phyloP scores from a whole-genome alignment of 2,888 invertebrate genomes.

The Reticulitermes lucifugus region DNA sequence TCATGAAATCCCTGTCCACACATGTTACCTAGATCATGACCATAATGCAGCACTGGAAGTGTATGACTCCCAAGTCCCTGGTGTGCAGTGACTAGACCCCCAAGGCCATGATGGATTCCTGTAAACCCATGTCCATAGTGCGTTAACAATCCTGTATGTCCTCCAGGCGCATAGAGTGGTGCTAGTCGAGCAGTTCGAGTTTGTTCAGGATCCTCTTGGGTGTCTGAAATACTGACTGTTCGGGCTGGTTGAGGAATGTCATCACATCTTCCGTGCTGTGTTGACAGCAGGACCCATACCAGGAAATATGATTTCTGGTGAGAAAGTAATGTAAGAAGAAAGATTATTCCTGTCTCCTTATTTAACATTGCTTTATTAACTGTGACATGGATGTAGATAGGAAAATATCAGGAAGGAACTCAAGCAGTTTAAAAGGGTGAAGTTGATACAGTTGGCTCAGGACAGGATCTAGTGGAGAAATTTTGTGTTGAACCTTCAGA shows the following conservation, averaged over 20 bases:
- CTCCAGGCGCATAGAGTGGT: too few species aligned
- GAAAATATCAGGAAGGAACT: too few species aligned
- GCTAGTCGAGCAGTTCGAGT: background rate
- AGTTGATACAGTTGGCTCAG: too few species aligned
- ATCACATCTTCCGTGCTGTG: background rate
- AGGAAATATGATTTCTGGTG: background rate
- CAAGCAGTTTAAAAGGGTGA: too few species aligned
- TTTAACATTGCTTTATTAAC: too few species aligned
- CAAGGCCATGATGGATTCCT: background rate
- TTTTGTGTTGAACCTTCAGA: too few species aligned
- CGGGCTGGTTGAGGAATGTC: background rate
- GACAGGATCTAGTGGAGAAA: too few species aligned
- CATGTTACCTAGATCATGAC: background rate
- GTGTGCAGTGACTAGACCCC: background rate
- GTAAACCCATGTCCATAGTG: background rate
- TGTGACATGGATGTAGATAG: too few species aligned
- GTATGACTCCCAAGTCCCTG: background rate
- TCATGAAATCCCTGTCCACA: background rate
- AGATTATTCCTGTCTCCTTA: too few species aligned
- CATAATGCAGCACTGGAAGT: background rate
- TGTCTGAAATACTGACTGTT: background rate
- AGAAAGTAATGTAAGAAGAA: background rate
- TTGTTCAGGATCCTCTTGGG: background rate
- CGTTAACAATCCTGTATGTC: too few species aligned
- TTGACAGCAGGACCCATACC: background rate